Evolutionary conservation across 2,797 vertebrate genomes (phyloP), one percentile per base, ranked within the genome.

Genomic region (Eulemur coronatus): DNA sequence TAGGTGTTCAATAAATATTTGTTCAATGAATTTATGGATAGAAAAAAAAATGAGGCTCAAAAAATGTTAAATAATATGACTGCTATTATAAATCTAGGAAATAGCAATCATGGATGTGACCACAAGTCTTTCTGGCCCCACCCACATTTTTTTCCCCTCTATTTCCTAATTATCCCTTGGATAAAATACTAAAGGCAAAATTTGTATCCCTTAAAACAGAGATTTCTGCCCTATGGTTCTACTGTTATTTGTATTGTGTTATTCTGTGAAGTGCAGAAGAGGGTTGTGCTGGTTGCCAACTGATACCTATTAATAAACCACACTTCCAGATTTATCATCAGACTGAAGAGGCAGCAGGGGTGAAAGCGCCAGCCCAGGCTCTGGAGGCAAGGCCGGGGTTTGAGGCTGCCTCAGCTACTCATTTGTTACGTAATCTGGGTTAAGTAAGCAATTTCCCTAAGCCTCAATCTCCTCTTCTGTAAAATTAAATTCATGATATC

Each of bases 181-280:
- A 55, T 94, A 76, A 92, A 67, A 76, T 61, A 70, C 30, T 81
- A 72, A 97, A 65, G 33, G 46, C 73, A 43, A 13, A 28, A 91
- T 81, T 57, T 63, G 18, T 78, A 61, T n/a, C 17, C 3, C 8
- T 69, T 65, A 26, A 65, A 61, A 75, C 22, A 61, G 61, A 96
- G 14, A 95, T 67, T 95, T 88, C 30, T 90, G 70, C 22, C 52
- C 28, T 41, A 43, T 28, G 48, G 26, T 20, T 87, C 84, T 70
- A 70, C 17, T 65, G n/a, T 33, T 59, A 33, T 26, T 86, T 86
- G 26, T n/a, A 78, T 0, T 26, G 5, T 70, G 41, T 13, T 92
- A 26, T 33, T 61, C 22, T 76, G 61, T 75, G n/a, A 69, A 73
- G 38, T 28, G 0, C 50, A 35, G 41, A 38, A 35, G 35, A 18